Base-by-base conservation (phyloP, 2,113 vertebrate genomes). In the Xiphophorus couchianus region DNA sequence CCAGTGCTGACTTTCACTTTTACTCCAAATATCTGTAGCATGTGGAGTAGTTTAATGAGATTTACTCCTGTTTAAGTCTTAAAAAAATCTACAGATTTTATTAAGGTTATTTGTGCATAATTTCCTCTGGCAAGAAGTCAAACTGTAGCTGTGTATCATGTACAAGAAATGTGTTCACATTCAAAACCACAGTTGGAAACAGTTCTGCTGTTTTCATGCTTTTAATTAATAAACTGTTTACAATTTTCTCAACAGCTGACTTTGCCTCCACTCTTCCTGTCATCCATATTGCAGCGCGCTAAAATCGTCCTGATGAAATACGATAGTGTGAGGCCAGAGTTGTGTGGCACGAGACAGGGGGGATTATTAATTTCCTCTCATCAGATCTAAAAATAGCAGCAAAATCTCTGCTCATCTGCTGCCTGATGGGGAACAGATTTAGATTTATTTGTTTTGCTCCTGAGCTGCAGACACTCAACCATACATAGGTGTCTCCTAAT, bases 351-450 rank as follows among this genome's bases (percentile, higher is more conserved):
- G 17, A 69, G 33, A 85, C 35, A 19, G 79, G 44, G 67, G 13
- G 62, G 74, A 84, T 84, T 78, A 87, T 72, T 58, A 33, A 37
- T 84, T 85, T 80, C 29, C 74, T 67, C 10, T 28, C 77, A 75
- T 69, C 31, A 30, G 31, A 74, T 79, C 78, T 86, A 81, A 83
- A 84, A 82, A 75, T 79, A 86, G 62, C 33, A 35, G 1, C 30
- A 64, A 30, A 66, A 44, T 60, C 11, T 13, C 60, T 10, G 33
- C 48, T 76, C 65, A 81, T 83, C 75, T 86, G 67, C 74, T 74
- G 62, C 35, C n/a, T 62, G n/a, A 44, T 61, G 0, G 66, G 69
- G 69, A 78, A 84, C 51, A 81, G 67, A 78, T 78, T 81, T 31
- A 66, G 14, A 74, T 71, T 11, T 70, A 48, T 64, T 10, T 78